Conservation (phyloP, 1,140 invertebrate genomes). For the Drosophila sechellia region DNA sequence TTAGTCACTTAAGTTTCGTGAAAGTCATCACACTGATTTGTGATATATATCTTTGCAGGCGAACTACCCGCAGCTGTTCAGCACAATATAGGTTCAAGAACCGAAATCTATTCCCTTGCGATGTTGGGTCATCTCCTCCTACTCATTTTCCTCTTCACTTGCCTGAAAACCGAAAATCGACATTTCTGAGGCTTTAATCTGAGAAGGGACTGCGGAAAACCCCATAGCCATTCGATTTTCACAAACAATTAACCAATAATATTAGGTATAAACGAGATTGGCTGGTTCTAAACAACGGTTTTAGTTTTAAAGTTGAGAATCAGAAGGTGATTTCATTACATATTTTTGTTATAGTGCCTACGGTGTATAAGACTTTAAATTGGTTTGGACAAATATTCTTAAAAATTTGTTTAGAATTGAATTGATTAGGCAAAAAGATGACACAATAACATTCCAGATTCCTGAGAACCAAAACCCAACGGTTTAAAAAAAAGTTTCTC, state of each 20-base stretch:
- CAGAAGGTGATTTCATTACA: conserved; percentile 5
- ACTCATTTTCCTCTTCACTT: conserved; percentile 35
- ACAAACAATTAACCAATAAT: conserved; percentile 37
- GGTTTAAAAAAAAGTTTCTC: not conserved
- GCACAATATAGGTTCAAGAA: conserved; percentile 63
- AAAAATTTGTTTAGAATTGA: not conserved
- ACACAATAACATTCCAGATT: conserved; percentile 3
- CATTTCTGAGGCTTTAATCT: conserved; percentile 11
- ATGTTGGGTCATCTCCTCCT: conserved; percentile 35
- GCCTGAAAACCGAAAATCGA: conserved; percentile 4
- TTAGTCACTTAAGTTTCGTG: not conserved
- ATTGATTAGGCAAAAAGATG: not conserved
- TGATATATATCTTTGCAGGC: conserved; percentile 47
- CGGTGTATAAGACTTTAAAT: not conserved
- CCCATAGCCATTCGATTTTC: conserved; percentile 23
- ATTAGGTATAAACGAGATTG: conserved; percentile 10
- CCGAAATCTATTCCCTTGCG: conserved; percentile 5
- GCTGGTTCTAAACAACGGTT: conserved; percentile 2
- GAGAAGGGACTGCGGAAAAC: conserved; percentile 6
- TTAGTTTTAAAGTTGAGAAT: conserved; percentile 3
- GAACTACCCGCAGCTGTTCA: conserved; percentile 84
- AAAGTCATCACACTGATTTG: not conserved
- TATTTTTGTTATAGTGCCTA: conserved; percentile 15
- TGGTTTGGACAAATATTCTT: conserved; percentile 7
- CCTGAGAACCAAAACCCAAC: not conserved